Evolutionary conservation across 2,113 vertebrate species (phyloP).

Genomic region (Sclerurus mexicanus): DNA sequence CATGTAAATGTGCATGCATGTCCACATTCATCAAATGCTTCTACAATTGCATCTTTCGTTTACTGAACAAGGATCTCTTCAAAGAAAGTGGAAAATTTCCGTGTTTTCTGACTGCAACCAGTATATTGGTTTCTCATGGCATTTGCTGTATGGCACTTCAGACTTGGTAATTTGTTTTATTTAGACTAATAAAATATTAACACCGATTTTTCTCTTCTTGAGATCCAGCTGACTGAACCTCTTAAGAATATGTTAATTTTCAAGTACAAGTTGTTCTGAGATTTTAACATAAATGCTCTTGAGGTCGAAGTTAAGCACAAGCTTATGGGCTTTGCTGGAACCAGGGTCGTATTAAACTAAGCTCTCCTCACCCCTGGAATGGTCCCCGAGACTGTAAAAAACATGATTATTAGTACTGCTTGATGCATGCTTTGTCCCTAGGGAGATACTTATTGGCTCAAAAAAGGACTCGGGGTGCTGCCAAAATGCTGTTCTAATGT

Average conservation of each 20-base stretch:
- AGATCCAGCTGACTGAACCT: neutral
- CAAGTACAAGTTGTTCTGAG: neutral
- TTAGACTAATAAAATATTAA: neutral
- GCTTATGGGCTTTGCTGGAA: neutral
- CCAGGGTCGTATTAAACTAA: neutral
- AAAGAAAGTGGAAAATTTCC: neutral
- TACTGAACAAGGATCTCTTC: neutral
- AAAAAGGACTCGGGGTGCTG: neutral
- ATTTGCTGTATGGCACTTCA: neutral
- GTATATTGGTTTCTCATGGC: neutral
- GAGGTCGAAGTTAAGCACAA: neutral
- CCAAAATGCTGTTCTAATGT: neutral
- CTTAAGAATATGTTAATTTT: neutral
- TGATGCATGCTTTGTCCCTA: neutral
- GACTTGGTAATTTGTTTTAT: neutral
- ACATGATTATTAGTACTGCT: neutral
- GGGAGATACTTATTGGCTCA: neutral
- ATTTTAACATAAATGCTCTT: neutral
- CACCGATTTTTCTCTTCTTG: neutral
- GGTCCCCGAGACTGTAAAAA: neutral
- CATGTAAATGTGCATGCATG: neutral
- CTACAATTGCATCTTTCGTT: neutral
- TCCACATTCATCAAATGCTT: neutral
- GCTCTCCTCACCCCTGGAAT: neutral
- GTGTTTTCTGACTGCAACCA: neutral